These are phyloP conservation scores for Muscicapa striata DNA, from an alignment of 2,797 vertebrate species.

Conservation along the genomic window DNA sequence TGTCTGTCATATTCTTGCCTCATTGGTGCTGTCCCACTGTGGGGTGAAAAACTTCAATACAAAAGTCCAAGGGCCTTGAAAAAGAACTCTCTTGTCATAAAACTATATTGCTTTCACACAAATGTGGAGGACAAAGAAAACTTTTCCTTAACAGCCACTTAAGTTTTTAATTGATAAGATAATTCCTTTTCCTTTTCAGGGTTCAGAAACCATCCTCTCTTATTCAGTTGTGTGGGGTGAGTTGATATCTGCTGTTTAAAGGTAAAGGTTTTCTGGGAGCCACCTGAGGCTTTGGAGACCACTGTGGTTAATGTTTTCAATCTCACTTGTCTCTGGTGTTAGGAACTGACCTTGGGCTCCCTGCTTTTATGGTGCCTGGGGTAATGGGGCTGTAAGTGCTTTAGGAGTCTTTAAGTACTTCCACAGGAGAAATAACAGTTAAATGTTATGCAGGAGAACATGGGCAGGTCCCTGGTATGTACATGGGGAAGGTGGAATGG, in stretches of 20 bases:
- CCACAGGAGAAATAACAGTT: neutral
- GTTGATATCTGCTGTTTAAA: neutral
- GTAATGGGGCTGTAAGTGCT: neutral
- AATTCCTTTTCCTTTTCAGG: neutral
- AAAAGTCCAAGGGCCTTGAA: neutral
- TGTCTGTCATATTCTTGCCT: neutral
- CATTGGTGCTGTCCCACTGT: accelerated
- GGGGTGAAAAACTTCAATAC: neutral
- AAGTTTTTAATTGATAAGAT: neutral
- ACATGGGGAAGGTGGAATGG: neutral
- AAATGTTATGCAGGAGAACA: neutral
- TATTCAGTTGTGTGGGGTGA: neutral
- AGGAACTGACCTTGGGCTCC: neutral
- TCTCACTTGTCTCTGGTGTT: neutral
- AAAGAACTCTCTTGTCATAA: neutral
- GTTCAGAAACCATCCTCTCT: neutral
- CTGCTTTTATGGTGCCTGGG: neutral
- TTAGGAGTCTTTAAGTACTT: neutral
- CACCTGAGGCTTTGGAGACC: neutral
- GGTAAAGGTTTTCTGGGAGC: neutral
- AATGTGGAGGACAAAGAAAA: neutral
- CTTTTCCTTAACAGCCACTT: neutral
- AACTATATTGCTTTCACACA: neutral
- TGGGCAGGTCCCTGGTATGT: neutral
- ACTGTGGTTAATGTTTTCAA: neutral